Percentiles rank a stretch among this genome's conserved stretches.
phyloP scores from a whole-genome alignment of 2,113 vertebrate species.

The Phycodurus eques region DNA sequence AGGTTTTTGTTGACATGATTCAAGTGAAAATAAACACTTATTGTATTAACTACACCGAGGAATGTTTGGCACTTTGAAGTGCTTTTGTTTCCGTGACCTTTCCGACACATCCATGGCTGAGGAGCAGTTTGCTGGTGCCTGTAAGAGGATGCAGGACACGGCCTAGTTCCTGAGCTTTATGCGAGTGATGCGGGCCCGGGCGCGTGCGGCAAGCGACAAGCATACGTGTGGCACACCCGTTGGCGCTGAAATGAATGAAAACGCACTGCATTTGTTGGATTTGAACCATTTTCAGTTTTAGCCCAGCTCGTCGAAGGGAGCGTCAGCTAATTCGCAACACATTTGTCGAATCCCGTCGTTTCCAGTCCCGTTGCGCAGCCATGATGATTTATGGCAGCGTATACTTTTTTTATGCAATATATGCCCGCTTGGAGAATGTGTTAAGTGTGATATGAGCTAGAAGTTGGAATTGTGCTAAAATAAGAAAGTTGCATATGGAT shows the following conservation, averaged over 20 bases:
- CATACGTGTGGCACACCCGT: conserved; percentile 27
- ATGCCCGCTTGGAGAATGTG: too few species aligned
- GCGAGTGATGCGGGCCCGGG: conserved; percentile 34
- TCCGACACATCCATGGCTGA: conserved; percentile 5
- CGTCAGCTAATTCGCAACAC: background rate
- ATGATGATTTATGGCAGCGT: background rate
- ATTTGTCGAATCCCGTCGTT: background rate
- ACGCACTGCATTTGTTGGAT: background rate
- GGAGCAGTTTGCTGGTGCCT: background rate
- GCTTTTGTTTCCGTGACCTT: background rate
- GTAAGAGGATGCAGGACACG: conserved; percentile 13
- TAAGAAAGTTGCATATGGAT: too few species aligned
- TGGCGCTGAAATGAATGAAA: background rate
- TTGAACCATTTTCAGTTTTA: background rate
- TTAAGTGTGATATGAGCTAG: background rate
- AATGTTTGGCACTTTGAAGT: background rate
- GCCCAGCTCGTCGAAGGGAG: background rate
- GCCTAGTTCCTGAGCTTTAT: conserved; percentile 39
- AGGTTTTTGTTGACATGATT: background rate
- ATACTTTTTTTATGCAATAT: background rate
- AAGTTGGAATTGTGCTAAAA: background rate
- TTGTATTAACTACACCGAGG: too few species aligned
- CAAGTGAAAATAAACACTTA: background rate
- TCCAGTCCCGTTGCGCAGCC: background rate
- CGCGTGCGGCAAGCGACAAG: conserved; percentile 17